Evolutionary conservation across 2,113 vertebrate species (phyloP), one percentile per base, ranked within the genome.

Genomic region (Rafetus swinhoei): DNA sequence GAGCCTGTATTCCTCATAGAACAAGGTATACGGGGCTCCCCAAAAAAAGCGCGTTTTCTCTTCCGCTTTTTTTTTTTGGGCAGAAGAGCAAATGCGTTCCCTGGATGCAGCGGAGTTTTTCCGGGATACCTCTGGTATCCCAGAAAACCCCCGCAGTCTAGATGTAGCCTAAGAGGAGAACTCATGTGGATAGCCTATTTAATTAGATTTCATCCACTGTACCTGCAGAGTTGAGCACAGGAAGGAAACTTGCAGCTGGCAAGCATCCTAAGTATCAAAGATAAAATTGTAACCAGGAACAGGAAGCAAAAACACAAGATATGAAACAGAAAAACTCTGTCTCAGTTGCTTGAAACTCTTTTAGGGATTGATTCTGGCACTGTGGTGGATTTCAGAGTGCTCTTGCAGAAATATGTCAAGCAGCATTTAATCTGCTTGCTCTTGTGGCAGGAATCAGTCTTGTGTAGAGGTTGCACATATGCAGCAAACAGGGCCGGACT

Each of bases 261-360:
- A 55, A 65, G 25, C 4, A 25, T 14, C 1, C 39, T 35, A 24
- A 60, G 54, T 0, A 24, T 12, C 29, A 86, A 0, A 80, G 79
- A 79, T 29, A 1, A 69, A 57, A 5, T 1, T 6, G 21, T 13
- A 6, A 35, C 35, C 72, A 76, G 39, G 45, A 76, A 76, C 35
- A 21, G 2, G 52, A 60, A 29, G 12, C 65, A 57, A 65, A 69
- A 45, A 39, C 39, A 45, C 22, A 50, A 25, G 72, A 4, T 50
- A 22, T 24, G 39, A 76, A 77, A 85, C 55, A 80, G 77, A 22
- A 1, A 5, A 4, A 65, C 22, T 74, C 9, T 39, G 9, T 76
- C 29, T 18, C 25, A 10, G n/a, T 8, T 2, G 4, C 52, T 55
- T 0, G 0, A 18, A 39, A 69, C 16, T 19, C 16, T 69, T 69